Evolutionary conservation across 2,113 vertebrate species (phyloP).

Genomic region (Clarias batrachus): DNA sequence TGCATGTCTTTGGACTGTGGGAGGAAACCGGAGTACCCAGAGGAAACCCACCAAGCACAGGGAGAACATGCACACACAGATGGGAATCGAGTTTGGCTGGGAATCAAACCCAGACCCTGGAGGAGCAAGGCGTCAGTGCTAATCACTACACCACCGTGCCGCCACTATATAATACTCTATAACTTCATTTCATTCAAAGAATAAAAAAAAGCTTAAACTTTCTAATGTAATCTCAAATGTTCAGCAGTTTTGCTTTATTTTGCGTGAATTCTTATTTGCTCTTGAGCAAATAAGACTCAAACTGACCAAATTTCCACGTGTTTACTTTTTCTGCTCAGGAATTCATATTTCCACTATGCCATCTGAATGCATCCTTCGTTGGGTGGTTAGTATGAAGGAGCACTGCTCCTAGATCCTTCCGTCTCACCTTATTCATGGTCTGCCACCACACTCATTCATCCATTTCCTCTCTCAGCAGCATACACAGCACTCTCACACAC

Average conservation of each 20-base stretch:
- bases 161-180: not conserved
- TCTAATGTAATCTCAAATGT: not conserved
- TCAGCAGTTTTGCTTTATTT: not conserved
- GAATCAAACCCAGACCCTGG: too few species aligned
- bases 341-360: slow-evolving; percentile 2
- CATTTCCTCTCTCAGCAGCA: slow-evolving; percentile 39
- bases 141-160: too few species aligned
- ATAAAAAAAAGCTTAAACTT: not conserved
- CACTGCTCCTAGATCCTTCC: not conserved
- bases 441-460: slow-evolving; percentile 37
- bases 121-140: too few species aligned
- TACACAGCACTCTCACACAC: slow-evolving; percentile 19
- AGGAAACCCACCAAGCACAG: too few species aligned
- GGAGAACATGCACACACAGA: too few species aligned
- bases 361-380: slow-evolving; percentile 36
- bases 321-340: not conserved
- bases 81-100: too few species aligned
- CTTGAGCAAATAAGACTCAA: not conserved
- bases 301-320: slow-evolving; percentile 11
- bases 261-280: not conserved
- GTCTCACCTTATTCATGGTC: slow-evolving; percentile 46
- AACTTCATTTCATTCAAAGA: not conserved
- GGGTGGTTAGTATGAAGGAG: slow-evolving; percentile 22
- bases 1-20: too few species aligned
- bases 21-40: too few species aligned